Percentiles rank a stretch among this genome's conserved stretches.
phyloP scores from a whole-genome alignment of 2,797 vertebrate species.

The Microctenopoma lineatum region DNA sequence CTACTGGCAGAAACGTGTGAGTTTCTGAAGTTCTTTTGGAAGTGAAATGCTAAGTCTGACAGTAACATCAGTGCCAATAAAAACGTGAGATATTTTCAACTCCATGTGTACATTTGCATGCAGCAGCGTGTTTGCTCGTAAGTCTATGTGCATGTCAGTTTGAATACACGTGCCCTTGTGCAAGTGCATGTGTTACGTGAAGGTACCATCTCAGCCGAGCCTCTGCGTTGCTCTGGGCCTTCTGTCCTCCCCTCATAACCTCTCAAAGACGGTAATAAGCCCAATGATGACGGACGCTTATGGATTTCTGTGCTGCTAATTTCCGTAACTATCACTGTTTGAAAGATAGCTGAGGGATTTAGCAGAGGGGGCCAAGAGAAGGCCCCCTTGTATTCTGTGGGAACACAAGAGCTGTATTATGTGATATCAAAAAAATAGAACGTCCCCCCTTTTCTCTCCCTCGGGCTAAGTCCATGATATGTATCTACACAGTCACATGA shows the following conservation, averaged over 20 bases:
- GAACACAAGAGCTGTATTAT: constrained; percentile 96
- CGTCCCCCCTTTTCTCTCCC: constrained; percentile 75
- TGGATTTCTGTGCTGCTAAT: constrained; percentile 97
- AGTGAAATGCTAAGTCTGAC: constrained; percentile 1
- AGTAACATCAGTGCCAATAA: not conserved
- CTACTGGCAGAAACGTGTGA: constrained; percentile 5
- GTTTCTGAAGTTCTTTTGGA: not conserved
- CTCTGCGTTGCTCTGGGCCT: constrained; percentile 73
- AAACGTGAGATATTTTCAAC: constrained; percentile 8
- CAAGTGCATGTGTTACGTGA: constrained; percentile 55
- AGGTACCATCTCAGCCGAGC: constrained; percentile 69
- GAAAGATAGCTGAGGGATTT: constrained; percentile 96
- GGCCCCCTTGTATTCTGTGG: constrained; percentile 83
- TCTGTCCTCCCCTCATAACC: constrained; percentile 84
- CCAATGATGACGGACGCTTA: constrained; percentile 92
- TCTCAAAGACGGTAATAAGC: constrained; percentile 94
- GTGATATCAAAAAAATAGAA: constrained; percentile 81
- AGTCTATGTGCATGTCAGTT: constrained; percentile 28
- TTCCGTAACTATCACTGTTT: constrained; percentile 98
- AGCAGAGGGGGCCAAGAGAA: constrained; percentile 82
- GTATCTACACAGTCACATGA: constrained; percentile 81
- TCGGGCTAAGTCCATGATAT: constrained; percentile 77
- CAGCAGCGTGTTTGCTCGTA: constrained; percentile 8
- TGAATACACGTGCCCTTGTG: constrained; percentile 49
- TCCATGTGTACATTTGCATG: not conserved